These are phyloP conservation scores for Mareca penelope DNA, from an alignment of 2,797 vertebrate species.

Conservation along the genomic window DNA sequence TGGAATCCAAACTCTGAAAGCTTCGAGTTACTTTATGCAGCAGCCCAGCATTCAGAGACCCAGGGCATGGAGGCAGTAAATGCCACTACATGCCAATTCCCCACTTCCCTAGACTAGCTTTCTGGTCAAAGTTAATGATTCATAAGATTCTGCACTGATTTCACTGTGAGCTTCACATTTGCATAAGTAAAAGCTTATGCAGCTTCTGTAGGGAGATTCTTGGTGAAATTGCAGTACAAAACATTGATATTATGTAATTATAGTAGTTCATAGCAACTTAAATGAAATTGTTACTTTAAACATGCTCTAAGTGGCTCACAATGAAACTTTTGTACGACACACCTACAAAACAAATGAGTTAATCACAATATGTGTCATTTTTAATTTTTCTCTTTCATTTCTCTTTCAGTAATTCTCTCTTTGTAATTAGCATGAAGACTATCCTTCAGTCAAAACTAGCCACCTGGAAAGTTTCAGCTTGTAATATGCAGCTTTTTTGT, in stretches of 20 bases:
- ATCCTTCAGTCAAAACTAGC: slow-evolving; percentile 69
- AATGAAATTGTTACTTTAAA: slow-evolving; percentile 62
- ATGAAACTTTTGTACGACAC: slow-evolving; percentile 45
- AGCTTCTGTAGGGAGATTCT: slow-evolving; percentile 44
- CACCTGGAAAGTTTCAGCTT: slow-evolving; percentile 72
- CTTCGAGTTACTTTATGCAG: background rate
- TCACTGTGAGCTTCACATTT: slow-evolving; percentile 15
- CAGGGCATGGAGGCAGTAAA: background rate
- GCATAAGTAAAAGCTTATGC: slow-evolving; percentile 39
- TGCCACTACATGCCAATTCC: rapidly evolving
- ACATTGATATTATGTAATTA: slow-evolving; percentile 62
- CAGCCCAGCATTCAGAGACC: background rate
- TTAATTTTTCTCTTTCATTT: slow-evolving; percentile 61
- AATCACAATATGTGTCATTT: slow-evolving; percentile 68
- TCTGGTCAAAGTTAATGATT: slow-evolving; percentile 46
- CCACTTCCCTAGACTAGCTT: background rate
- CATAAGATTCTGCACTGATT: slow-evolving; percentile 27
- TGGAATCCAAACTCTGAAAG: background rate
- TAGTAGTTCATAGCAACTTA: slow-evolving; percentile 34
- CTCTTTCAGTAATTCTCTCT: slow-evolving; percentile 49
- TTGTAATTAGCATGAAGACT: slow-evolving; percentile 67
- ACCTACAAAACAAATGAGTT: slow-evolving; percentile 71
- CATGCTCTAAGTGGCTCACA: slow-evolving; percentile 61
- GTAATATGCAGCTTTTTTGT: slow-evolving; percentile 63
- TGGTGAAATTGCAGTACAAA: slow-evolving; percentile 45